Base-by-base conservation (phyloP, 1,140 invertebrate species). In the Bombus haemorrhoidalis region DNA sequence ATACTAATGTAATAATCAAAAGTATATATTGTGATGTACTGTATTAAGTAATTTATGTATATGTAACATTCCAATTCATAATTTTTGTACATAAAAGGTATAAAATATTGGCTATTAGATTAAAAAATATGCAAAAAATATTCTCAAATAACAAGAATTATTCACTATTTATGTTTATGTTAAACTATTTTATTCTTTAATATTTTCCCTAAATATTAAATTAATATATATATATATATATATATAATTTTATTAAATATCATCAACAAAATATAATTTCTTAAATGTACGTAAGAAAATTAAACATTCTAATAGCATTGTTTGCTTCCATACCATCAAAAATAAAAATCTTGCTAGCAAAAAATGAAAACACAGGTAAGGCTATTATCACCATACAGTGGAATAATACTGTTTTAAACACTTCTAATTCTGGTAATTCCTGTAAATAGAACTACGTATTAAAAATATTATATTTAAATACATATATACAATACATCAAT, bases 341-440 rank as follows among this genome's bases (percentile, higher is more conserved):
- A 41, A 95, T 80, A 77, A 94, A 93, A 41, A 92, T 62, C 89
- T 95, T 95, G 76, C 93, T 93, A 6, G 82, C 43, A 83, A 95
- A 95, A 72, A 95, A 95, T 34, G 93, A 90, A 41, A 93, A 57
- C 25, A 95, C 92, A 53, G 95, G 95, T 72, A 93, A 90, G 18
- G 93, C 87, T 57, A 95, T 94, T 83, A 95, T 95, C 32, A 94
- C 47, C 32, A 95, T 28, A 81, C 93, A 95, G 73, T 95, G 92
- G 72, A 93, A 88, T 13, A 95, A 85, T 32, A 95, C 94, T 76
- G 93, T 94, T 85, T 91, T 93, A 77, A 95, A 95, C 10, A 94
- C 89, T 86, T 94, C 91, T 53, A 93, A 47, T 88, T 95, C 95
- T 32, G 92, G 86, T 41, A 86, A 37, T 79, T 94, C 93, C 94